A percentile compares a stretch with the other conserved stretches of the same genome.
Evolutionary conservation across 2,113 vertebrate species (phyloP).

Genomic region (Neofelis nebulosa): DNA sequence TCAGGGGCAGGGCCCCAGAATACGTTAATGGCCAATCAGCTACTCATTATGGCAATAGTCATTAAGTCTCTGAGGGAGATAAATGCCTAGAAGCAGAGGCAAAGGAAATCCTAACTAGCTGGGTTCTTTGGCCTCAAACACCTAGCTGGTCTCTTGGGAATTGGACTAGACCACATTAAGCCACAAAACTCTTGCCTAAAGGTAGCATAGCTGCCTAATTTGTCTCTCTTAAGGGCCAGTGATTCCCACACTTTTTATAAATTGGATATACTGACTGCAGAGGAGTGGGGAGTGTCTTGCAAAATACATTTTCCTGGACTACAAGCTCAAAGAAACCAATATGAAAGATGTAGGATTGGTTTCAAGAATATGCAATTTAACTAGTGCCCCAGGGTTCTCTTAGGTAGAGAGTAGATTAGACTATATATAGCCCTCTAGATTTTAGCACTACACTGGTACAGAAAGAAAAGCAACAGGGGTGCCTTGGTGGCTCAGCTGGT

Average conservation of each 20-base stretch:
- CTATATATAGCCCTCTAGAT: background rate
- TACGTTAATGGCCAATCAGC: constrained; percentile 47
- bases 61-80: constrained; percentile 6
- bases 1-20: background rate
- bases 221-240: background rate
- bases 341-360: background rate
- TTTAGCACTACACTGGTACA: background rate
- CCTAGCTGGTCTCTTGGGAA: background rate
- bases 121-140: background rate
- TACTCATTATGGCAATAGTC: background rate
- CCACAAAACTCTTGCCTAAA: background rate
- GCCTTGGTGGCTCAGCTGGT: no score
- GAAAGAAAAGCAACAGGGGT: background rate
- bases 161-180: background rate
- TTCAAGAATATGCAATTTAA: constrained; percentile 3
- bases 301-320: background rate
- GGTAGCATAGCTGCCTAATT: background rate
- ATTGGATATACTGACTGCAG: background rate
- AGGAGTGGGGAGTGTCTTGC: background rate
- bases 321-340: background rate
- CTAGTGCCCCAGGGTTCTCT: background rate
- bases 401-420: background rate
- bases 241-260: background rate
- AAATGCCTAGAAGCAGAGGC: background rate
- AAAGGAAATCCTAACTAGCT: background rate